phyloP scores from a whole-genome alignment of 2,113 vertebrate species.

The Hypocryptadius cinnamomeus region DNA sequence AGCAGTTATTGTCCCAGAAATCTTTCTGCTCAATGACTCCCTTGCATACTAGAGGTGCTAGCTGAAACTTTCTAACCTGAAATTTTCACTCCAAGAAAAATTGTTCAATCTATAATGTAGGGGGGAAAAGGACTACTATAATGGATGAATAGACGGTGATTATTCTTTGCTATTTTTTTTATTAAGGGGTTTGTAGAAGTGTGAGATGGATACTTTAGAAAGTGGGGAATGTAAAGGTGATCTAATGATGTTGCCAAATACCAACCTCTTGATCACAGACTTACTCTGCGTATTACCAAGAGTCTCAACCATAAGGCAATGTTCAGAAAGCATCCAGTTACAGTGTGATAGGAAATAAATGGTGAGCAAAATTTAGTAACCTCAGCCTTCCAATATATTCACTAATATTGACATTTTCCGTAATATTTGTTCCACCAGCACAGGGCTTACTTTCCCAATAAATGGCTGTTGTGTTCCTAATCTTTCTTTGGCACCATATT shows the following conservation, averaged over 20 bases:
- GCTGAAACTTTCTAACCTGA: background rate
- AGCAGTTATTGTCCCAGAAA: background rate
- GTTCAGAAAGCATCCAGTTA: background rate
- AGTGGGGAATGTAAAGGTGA: accelerated
- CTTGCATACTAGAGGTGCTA: background rate
- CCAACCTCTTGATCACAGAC: background rate
- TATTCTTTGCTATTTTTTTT: background rate
- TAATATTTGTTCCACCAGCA: background rate
- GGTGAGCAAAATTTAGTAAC: background rate
- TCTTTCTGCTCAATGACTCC: background rate
- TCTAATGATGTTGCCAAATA: background rate
- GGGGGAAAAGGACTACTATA: background rate
- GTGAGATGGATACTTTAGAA: background rate
- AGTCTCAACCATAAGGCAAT: background rate
- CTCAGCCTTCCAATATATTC: background rate
- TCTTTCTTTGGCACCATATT: background rate
- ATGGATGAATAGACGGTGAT: background rate
- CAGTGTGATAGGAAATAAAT: background rate
- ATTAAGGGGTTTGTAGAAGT: background rate
- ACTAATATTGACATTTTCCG: background rate
- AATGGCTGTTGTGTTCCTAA: background rate
- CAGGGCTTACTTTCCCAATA: background rate
- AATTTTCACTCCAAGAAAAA: background rate
- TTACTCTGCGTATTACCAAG: background rate
- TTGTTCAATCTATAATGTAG: background rate